phyloP scores from a whole-genome alignment of 1,140 invertebrate genomes.

The Argopecten irradians region DNA sequence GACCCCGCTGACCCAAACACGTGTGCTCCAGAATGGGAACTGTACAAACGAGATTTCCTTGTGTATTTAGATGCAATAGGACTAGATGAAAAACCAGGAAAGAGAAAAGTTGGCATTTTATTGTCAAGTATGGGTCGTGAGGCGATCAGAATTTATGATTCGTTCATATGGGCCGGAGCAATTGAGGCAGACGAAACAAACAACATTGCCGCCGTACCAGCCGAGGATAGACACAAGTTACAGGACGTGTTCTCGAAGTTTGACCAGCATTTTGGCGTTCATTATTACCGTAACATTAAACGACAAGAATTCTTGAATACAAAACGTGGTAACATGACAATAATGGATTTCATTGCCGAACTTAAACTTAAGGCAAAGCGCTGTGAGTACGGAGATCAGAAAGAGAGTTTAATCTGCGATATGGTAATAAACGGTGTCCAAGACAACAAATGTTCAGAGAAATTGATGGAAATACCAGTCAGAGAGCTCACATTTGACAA shows the following conservation, averaged over 20 bases:
- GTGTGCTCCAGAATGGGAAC: too few species aligned
- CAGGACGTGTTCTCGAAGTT: conserved; percentile 33
- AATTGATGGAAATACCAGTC: background rate
- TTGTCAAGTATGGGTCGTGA: too few species aligned
- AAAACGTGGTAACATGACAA: conserved; percentile 1
- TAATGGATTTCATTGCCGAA: conserved; percentile 30
- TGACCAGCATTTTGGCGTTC: conserved; percentile 41
- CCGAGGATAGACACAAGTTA: conserved; percentile 36
- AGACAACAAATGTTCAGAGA: background rate
- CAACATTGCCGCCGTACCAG: background rate
- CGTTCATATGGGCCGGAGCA: too few species aligned
- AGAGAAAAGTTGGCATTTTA: too few species aligned
- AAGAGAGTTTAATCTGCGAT: conserved; percentile 7
- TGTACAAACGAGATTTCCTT: too few species aligned
- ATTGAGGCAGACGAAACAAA: too few species aligned
- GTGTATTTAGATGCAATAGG: too few species aligned
- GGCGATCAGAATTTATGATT: too few species aligned
- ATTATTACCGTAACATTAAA: conserved; percentile 45
- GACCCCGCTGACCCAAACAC: too few species aligned
- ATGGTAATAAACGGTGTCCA: conserved; percentile 9
- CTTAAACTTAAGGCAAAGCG: conserved; percentile 29
- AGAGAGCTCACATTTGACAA: background rate
- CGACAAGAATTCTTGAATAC: conserved; percentile 41
- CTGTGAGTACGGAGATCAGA: conserved; percentile 27
- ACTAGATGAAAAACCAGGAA: too few species aligned